phyloP scores from a whole-genome alignment of 1,140 invertebrate species.

The Drosophila punjabiensis region DNA sequence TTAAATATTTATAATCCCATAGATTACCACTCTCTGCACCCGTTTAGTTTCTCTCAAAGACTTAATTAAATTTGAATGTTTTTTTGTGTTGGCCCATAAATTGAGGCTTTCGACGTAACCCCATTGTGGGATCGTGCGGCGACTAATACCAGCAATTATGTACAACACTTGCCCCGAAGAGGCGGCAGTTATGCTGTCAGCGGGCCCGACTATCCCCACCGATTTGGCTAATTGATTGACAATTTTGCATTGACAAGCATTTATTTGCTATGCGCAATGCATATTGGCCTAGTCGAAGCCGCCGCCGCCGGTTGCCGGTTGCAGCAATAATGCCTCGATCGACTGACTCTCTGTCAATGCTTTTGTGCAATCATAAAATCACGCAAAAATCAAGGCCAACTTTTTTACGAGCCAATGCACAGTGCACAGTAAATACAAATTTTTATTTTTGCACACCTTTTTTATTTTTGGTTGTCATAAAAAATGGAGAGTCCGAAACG shows the following conservation, averaged over 20 bases:
- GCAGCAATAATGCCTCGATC: conserved; percentile 42
- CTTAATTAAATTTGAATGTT: neutral
- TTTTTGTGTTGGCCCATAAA: conserved; percentile 14
- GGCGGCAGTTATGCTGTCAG: conserved; percentile 36
- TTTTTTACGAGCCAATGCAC: conserved; percentile 37
- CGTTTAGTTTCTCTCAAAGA: neutral
- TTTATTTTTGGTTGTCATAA: conserved; percentile 38
- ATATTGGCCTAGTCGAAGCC: conserved; percentile 30
- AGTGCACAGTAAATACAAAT: conserved; percentile 39
- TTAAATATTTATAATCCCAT: neutral
- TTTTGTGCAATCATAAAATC: conserved; percentile 57
- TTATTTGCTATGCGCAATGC: conserved; percentile 59
- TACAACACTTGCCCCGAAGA: conserved; percentile 42
- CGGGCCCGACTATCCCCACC: conserved; percentile 31
- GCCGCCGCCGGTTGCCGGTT: conserved; percentile 34
- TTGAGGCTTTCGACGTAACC: conserved; percentile 33
- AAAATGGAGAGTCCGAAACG: conserved; percentile 12
- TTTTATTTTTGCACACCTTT: conserved; percentile 3
- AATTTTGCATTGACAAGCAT: conserved; percentile 59
- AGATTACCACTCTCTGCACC: neutral
- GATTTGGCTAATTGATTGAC: conserved; percentile 62
- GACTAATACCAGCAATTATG: conserved; percentile 42
- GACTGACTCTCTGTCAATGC: conserved; percentile 39
- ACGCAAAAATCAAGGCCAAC: conserved; percentile 41
- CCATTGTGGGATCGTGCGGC: conserved; percentile 37